Evolutionary conservation across 2,888 invertebrate genomes (phyloP).

Genomic region (Trachelus iudaicus): DNA sequence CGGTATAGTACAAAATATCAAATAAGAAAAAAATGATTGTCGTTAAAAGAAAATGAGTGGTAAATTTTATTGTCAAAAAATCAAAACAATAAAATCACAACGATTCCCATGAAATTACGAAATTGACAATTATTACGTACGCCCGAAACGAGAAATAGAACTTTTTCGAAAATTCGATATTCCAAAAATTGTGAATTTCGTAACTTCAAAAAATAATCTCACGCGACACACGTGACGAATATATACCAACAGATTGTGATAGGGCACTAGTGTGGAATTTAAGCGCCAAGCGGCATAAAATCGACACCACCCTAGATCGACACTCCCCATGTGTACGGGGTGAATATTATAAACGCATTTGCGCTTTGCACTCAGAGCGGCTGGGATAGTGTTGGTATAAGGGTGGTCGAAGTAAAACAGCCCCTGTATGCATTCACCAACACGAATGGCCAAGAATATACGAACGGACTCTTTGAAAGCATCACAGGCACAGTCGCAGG

Average conservation of each 20-base stretch:
- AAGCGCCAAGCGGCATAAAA: constrained; percentile 29
- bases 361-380: constrained; percentile 16
- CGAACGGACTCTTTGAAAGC: constrained; percentile 25
- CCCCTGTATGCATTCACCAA: constrained; percentile 1
- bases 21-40: not conserved
- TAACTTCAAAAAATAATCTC: not conserved
- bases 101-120: not conserved
- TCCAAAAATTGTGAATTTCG: not conserved
- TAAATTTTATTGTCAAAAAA: not conserved
- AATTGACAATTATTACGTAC: not conserved
- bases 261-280: constrained; percentile 20
- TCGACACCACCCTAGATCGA: constrained; percentile 30
- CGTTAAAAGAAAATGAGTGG: not conserved
- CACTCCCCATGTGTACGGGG: constrained; percentile 48
- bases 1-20: not conserved
- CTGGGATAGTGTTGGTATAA: not conserved
- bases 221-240: not conserved
- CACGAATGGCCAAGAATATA: not conserved
- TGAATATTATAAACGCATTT: constrained; percentile 60
- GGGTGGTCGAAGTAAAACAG: constrained; percentile 18
- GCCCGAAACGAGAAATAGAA: not conserved
- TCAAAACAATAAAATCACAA: not conserved
- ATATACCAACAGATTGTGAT: not conserved
- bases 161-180: not conserved
- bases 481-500: constrained; percentile 8